These are phyloP conservation scores for Hydrotaea cyrtoneurina DNA, from an alignment of 2,888 invertebrate genomes.

Conservation along the genomic window DNA sequence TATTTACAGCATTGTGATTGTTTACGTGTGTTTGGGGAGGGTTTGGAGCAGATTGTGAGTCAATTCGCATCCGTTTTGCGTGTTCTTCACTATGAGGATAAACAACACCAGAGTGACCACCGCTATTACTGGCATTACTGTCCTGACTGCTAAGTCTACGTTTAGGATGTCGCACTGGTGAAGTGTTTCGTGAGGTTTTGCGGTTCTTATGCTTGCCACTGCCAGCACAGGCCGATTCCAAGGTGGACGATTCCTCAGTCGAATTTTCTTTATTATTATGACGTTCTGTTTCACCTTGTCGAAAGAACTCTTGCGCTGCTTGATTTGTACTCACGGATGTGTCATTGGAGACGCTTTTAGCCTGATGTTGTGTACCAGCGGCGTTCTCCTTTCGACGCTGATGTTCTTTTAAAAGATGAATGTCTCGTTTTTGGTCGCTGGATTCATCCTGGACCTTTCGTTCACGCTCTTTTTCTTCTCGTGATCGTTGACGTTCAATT, in stretches of 20 bases:
- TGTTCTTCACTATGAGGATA: conserved; percentile 73
- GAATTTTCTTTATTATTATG: conserved; percentile 77
- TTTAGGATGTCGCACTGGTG: conserved; percentile 82
- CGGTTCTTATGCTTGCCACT: conserved; percentile 72
- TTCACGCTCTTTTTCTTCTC: conserved; percentile 51
- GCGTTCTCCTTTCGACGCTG: conserved; percentile 56
- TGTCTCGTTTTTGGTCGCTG: conserved; percentile 48
- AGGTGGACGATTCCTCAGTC: conserved; percentile 59
- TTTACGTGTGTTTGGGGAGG: conserved; percentile 61
- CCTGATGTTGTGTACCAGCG: conserved; percentile 22
- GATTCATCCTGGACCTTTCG: conserved; percentile 39
- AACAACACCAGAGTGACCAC: conserved; percentile 64
- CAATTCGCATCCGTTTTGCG: conserved; percentile 77
- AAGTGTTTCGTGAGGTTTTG: conserved; percentile 75
- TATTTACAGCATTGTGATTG: conserved; percentile 62
- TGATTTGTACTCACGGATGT: conserved; percentile 55
- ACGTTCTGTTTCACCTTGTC: conserved; percentile 70
- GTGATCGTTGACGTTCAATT: conserved; percentile 67
- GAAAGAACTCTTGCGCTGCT: conserved; percentile 67
- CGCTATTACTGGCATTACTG: conserved; percentile 77
- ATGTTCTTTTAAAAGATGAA: conserved; percentile 57
- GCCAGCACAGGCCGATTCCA: conserved; percentile 53
- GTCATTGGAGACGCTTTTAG: conserved; percentile 49
- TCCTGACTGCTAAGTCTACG: conserved; percentile 91
- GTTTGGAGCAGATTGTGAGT: conserved; percentile 78